Conservation (phyloP, 2,113 vertebrate species). For the Mesembrinibis cayennensis region DNA sequence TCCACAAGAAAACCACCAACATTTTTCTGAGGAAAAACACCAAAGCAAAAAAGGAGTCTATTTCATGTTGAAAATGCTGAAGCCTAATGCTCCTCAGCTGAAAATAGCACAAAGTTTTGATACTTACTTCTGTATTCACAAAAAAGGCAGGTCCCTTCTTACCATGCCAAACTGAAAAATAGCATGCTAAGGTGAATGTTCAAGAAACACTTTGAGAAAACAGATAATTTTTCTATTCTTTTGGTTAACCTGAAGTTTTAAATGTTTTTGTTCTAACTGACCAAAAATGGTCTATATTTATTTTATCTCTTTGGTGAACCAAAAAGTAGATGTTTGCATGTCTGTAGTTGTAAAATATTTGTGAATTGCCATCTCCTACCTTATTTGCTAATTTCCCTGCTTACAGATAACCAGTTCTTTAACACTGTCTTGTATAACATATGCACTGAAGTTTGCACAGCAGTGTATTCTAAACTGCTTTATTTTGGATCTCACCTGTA, state of each 20-base stretch:
- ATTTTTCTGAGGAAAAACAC: not conserved
- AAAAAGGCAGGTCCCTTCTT: not conserved
- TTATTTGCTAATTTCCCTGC: not conserved
- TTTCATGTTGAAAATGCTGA: not conserved
- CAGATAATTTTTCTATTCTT: not conserved
- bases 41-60: too few species aligned
- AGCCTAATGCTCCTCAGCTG: not conserved
- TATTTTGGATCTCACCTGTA: not conserved
- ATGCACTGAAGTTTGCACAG: not conserved
- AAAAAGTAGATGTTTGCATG: not conserved
- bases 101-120: not conserved
- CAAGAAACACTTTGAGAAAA: not conserved
- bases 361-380: not conserved
- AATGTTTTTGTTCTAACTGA: not conserved
- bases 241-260: not conserved
- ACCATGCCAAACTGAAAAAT: not conserved
- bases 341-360: not conserved
- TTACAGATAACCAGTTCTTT: not conserved
- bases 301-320: not conserved
- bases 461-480: not conserved
- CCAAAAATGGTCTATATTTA: not conserved
- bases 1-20: not conserved
- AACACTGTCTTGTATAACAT: not conserved
- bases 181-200: not conserved
- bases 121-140: not conserved